phyloP scores from a whole-genome alignment of 2,888 invertebrate species.

The Ophioninae sp. region DNA sequence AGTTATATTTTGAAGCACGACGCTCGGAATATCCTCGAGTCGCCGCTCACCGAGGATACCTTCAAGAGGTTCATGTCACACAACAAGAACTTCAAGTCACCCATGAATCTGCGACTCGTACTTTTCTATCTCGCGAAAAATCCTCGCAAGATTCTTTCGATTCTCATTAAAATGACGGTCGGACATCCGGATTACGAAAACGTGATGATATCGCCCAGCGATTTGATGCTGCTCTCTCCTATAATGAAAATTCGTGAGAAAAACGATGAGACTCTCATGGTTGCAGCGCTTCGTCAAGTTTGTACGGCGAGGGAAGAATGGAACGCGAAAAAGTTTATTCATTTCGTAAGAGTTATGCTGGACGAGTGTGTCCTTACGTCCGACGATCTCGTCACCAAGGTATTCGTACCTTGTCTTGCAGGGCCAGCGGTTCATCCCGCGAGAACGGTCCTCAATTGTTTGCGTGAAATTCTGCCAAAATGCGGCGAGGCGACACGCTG shows the following conservation, averaged over 20 bases:
- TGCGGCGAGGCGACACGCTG: slow-evolving; percentile 54
- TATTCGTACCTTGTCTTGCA: slow-evolving; percentile 71
- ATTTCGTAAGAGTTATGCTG: slow-evolving; percentile 64
- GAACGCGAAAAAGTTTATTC: slow-evolving; percentile 67
- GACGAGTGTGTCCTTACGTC: slow-evolving; percentile 56
- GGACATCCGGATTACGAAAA: slow-evolving; percentile 69
- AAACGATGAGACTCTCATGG: slow-evolving; percentile 63
- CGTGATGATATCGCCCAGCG: slow-evolving; percentile 69
- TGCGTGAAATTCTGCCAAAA: slow-evolving; percentile 55
- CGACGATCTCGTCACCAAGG: slow-evolving; percentile 70
- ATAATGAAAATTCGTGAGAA: slow-evolving; percentile 69
- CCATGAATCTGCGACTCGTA: slow-evolving; percentile 60
- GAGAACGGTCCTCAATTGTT: slow-evolving; percentile 61
- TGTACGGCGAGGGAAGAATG: slow-evolving; percentile 66
- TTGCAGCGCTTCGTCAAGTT: slow-evolving; percentile 58
- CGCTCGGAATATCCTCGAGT: slow-evolving; percentile 67
- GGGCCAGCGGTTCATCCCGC: background rate
- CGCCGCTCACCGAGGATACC: slow-evolving; percentile 62
- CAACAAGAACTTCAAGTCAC: slow-evolving; percentile 58
- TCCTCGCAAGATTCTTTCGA: slow-evolving; percentile 69
- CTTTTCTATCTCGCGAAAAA: slow-evolving; percentile 69
- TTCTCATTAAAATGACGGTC: slow-evolving; percentile 72
- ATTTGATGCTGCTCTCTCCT: slow-evolving; percentile 69
- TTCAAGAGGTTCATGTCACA: slow-evolving; percentile 61
- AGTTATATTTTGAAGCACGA: slow-evolving; percentile 70